A percentile compares a stretch with the other conserved stretches of the same genome.
Evolutionary conservation across 1,140 invertebrate species (phyloP).

Genomic region (Ips nitidus): DNA sequence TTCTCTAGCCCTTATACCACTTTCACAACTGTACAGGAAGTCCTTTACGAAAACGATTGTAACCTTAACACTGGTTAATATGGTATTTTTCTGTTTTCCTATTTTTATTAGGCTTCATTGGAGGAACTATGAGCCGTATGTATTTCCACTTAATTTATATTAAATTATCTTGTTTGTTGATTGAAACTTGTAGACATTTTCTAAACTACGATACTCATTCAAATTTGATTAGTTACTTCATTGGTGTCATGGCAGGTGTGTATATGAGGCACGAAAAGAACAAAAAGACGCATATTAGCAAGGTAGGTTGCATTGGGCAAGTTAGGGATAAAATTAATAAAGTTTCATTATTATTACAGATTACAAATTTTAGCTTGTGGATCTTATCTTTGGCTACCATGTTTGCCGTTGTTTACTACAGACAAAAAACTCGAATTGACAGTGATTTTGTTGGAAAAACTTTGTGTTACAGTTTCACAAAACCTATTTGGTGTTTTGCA

Average conservation of each 20-base stretch:
- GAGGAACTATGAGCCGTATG: conserved; percentile 27
- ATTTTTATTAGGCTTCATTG: conserved; percentile 20
- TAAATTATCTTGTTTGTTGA: background rate
- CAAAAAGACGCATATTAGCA: conserved; percentile 29
- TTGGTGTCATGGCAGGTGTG: conserved; percentile 40
- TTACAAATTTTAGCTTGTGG: conserved; percentile 7
- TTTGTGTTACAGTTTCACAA: conserved; percentile 32
- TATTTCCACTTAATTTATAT: background rate
- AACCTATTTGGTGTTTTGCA: conserved; percentile 23
- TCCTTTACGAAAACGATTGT: conserved; percentile 21
- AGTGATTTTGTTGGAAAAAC: conserved; percentile 28
- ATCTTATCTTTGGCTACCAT: conserved; percentile 25
- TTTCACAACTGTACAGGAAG: conserved; percentile 21
- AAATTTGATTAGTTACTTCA: conserved; percentile 38
- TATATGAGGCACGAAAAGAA: conserved; percentile 33
- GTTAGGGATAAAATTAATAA: background rate
- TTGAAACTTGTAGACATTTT: conserved; percentile 17
- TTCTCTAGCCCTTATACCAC: conserved; percentile 42
- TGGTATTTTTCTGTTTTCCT: conserved; percentile 12
- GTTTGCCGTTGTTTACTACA: conserved; percentile 30
- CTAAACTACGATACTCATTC: conserved; percentile 40
- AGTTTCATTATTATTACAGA: conserved; percentile 1
- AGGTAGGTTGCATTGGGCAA: conserved; percentile 17
- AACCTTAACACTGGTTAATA: conserved; percentile 21
- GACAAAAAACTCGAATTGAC: conserved; percentile 15